phyloP scores from a whole-genome alignment of 2,113 vertebrate species.

The Silurus meridionalis region DNA sequence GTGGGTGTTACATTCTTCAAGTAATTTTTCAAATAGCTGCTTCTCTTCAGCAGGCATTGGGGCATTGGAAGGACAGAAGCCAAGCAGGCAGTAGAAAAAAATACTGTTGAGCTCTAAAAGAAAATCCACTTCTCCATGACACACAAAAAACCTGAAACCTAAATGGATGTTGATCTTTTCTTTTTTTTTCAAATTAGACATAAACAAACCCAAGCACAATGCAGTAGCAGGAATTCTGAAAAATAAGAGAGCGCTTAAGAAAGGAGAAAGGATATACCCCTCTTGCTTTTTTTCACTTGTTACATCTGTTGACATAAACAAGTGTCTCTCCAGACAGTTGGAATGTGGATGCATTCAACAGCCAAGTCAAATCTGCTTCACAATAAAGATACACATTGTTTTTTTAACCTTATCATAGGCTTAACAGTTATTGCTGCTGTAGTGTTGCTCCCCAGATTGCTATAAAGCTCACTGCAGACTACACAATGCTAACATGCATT shows the following conservation, averaged over 20 bases:
- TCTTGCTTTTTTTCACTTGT: background rate
- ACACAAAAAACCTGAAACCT: background rate
- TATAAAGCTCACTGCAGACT: background rate
- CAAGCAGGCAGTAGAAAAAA: conserved; percentile 11
- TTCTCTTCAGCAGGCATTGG: conserved; percentile 22
- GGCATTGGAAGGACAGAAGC: conserved; percentile 27
- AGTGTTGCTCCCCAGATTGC: background rate
- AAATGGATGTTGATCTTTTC: background rate
- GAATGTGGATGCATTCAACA: background rate
- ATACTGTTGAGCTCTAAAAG: conserved; percentile 23
- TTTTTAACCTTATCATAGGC: background rate
- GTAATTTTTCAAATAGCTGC: conserved; percentile 11
- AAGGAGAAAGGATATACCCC: too few species aligned
- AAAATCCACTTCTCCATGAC: conserved; percentile 7
- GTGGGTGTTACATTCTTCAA: conserved; percentile 14
- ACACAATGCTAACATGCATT: background rate
- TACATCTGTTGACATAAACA: background rate
- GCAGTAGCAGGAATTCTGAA: background rate
- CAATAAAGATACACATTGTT: background rate
- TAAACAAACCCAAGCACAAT: background rate
- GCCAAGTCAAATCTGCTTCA: background rate
- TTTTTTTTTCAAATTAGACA: background rate
- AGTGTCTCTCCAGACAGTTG: background rate
- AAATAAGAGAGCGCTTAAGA: background rate
- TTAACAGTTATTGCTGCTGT: background rate